Percentiles rank a stretch among this genome's conserved stretches.
phyloP scores from a whole-genome alignment of 2,113 vertebrate species.

The Irena cyanogastra region DNA sequence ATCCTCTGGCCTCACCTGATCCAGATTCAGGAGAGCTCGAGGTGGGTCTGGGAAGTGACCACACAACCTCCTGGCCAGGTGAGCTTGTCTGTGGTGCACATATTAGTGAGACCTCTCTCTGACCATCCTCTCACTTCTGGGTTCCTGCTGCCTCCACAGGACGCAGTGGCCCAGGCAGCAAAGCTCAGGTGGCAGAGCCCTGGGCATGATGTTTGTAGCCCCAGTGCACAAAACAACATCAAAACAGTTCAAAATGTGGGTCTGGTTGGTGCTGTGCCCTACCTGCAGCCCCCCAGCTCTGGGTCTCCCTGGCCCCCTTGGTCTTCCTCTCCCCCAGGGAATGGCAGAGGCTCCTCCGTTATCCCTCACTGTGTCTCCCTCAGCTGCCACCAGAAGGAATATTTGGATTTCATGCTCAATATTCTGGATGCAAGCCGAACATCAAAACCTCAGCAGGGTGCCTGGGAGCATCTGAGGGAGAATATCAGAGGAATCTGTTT shows the following conservation, averaged over 20 bases:
- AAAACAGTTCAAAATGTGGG: not conserved
- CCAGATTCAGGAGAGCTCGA: fast-evolving
- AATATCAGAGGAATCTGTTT: constrained; percentile 46
- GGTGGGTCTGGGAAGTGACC: not conserved
- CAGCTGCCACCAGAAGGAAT: constrained; percentile 51
- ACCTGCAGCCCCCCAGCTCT: not conserved
- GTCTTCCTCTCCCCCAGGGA: not conserved
- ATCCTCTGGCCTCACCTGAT: not conserved
- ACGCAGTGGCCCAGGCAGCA: not conserved
- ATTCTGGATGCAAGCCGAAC: constrained; percentile 63
- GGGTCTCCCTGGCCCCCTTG: not conserved
- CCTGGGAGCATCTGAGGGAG: constrained; percentile 49
- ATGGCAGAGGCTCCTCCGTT: fast-evolving
- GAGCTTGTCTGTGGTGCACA: not conserved
- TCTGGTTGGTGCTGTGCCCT: not conserved
- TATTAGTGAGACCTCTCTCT: not conserved
- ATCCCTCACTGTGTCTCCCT: constrained; percentile 24
- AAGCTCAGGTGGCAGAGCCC: not conserved
- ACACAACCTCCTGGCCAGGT: not conserved
- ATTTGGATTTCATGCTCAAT: constrained; percentile 70
- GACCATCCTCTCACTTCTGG: not conserved
- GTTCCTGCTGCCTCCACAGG: not conserved
- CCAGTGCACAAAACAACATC: not conserved
- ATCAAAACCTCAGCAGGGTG: constrained; percentile 70
- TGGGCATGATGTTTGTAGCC: not conserved